Evolutionary conservation across 2,797 vertebrate genomes (phyloP).

Genomic region (Gambusia yucatana): DNA sequence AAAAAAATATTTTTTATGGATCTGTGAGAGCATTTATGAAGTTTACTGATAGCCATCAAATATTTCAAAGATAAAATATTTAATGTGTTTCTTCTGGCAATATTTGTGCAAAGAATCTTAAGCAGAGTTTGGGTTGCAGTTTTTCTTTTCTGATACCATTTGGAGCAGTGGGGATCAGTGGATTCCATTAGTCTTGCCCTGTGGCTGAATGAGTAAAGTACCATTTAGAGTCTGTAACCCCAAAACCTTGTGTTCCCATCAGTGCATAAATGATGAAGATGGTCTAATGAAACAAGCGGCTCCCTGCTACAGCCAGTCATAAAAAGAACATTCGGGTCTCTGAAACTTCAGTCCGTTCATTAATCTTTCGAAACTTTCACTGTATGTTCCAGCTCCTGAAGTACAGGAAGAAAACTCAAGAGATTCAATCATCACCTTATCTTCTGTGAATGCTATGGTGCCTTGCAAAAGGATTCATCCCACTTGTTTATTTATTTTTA

Average conservation of each 20-base stretch:
- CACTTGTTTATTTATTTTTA: background rate
- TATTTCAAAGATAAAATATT: slow-evolving; percentile 71
- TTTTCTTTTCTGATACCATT: slow-evolving; percentile 65
- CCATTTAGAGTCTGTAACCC: slow-evolving; percentile 81
- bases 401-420: slow-evolving; percentile 25
- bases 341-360: slow-evolving; percentile 73
- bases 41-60: slow-evolving; percentile 73
- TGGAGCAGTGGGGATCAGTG: slow-evolving; percentile 73
- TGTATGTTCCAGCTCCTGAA: slow-evolving; percentile 30
- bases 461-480: background rate
- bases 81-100: slow-evolving; percentile 72
- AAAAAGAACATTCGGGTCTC: slow-evolving; percentile 81
- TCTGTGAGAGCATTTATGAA: slow-evolving; percentile 70
- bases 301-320: slow-evolving; percentile 78
- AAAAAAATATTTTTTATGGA: slow-evolving; percentile 71
- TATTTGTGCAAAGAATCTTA: slow-evolving; percentile 59
- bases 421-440: slow-evolving; percentile 33
- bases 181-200: slow-evolving; percentile 82
- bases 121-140: slow-evolving; percentile 59
- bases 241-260: slow-evolving; percentile 79
- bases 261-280: slow-evolving; percentile 83
- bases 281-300: slow-evolving; percentile 82
- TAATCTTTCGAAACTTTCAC: slow-evolving; percentile 67
- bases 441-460: slow-evolving; percentile 11
- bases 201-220: slow-evolving; percentile 80